Conservation (phyloP, 2,113 vertebrate genomes). For the Macquaria ambigua region DNA sequence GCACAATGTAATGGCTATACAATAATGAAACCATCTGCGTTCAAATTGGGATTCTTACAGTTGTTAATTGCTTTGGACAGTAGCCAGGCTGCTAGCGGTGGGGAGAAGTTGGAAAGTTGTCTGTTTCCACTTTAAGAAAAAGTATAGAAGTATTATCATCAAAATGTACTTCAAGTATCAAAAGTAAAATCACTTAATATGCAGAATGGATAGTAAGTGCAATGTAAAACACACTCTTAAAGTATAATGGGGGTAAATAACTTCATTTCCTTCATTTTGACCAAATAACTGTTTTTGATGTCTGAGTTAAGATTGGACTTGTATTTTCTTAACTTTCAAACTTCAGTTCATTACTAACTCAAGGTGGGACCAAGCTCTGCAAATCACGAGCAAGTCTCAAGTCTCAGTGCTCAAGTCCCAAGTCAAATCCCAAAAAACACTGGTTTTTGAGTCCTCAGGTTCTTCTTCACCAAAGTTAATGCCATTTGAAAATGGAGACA, state of each 20-base stretch:
- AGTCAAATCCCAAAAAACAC: not conserved
- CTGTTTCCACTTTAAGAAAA: no score
- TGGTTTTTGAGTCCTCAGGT: not conserved
- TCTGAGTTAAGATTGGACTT: not conserved
- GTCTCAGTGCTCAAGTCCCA: not conserved
- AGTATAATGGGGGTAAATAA: no score
- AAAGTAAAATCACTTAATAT: not conserved
- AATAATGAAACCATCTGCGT: no score
- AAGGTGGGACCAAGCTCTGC: not conserved
- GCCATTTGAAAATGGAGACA: not conserved
- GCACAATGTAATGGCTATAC: no score
- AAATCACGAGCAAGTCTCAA: not conserved
- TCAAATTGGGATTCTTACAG: no score
- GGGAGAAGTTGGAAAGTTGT: no score
- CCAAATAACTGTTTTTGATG: not conserved
- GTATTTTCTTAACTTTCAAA: not conserved
- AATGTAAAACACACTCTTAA: not conserved
- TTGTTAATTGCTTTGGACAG: no score
- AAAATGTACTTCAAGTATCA: not conserved
- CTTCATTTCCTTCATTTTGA: no score
- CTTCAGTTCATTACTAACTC: not conserved
- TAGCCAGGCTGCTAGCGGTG: no score
- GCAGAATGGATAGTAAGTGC: not conserved
- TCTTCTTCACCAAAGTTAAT: not conserved
- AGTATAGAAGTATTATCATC: not conserved